phyloP scores from a whole-genome alignment of 2,888 invertebrate species.

The Cheilosia vernalis region DNA sequence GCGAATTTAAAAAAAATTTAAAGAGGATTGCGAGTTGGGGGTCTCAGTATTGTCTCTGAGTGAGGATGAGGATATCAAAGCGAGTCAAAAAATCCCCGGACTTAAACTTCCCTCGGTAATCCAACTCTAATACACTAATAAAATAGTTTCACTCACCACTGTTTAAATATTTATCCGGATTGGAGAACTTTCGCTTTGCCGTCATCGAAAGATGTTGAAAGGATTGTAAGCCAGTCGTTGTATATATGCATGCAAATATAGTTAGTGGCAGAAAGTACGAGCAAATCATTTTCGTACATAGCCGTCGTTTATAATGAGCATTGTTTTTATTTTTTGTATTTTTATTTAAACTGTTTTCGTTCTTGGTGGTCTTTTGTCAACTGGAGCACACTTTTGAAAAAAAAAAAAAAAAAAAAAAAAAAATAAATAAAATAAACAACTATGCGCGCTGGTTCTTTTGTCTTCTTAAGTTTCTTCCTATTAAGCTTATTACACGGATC shows the following conservation, averaged over 20 bases:
- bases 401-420: not conserved
- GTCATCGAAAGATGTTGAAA: conserved; percentile 59
- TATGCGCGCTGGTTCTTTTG: conserved; percentile 36
- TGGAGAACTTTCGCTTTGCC: conserved; percentile 66
- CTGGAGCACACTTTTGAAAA: conserved; percentile 2
- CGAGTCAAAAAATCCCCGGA: too few relatives aligned
- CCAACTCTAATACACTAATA: too few relatives aligned
- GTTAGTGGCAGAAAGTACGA: conserved; percentile 72
- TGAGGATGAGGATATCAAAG: too few relatives aligned
- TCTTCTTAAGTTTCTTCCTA: conserved; percentile 16
- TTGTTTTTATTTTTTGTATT: conserved; percentile 62
- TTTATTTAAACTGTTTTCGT: conserved; percentile 21
- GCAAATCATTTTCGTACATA: conserved; percentile 75
- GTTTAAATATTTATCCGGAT: conserved; percentile 68
- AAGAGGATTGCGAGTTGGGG: too few relatives aligned
- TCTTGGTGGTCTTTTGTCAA: conserved; percentile 27
- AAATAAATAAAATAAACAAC: conserved; percentile 15
- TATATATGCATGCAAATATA: conserved; percentile 66
- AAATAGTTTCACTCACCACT: conserved; percentile 51
- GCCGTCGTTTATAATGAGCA: conserved; percentile 64
- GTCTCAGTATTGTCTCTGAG: too few relatives aligned
- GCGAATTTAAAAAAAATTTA: too few relatives aligned
- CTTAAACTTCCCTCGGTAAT: too few relatives aligned
- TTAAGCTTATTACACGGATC: conserved; percentile 58
- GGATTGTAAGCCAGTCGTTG: conserved; percentile 57